These are phyloP conservation scores for Lomographa bimaculata DNA, from an alignment of 2,888 invertebrate genomes.

Conservation along the genomic window DNA sequence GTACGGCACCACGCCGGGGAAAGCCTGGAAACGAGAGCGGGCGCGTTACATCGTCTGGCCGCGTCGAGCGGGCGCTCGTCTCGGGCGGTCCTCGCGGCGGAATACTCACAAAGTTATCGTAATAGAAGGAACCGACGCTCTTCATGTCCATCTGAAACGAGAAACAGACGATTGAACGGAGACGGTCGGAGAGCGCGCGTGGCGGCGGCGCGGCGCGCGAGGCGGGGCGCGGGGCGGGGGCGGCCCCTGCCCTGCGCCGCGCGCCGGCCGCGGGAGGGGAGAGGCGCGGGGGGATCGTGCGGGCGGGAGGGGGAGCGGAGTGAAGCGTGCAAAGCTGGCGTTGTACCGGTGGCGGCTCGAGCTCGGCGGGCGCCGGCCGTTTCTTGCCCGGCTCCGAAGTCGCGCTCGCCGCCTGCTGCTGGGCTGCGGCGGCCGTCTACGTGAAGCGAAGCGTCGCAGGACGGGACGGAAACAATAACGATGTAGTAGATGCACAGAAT, in stretches of 20 bases:
- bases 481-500: constrained; percentile 84
- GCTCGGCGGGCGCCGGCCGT: constrained; percentile 89
- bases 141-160: constrained; percentile 97
- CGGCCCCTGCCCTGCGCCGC: constrained; percentile 52
- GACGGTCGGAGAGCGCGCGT: constrained; percentile 42
- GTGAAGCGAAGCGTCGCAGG: constrained; percentile 84
- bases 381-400: constrained; percentile 95
- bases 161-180: constrained; percentile 75
- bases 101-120: constrained; percentile 97
- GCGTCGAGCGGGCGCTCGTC: constrained; percentile 1
- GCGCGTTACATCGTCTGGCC: constrained; percentile 6
- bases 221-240: constrained; percentile 52
- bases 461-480: constrained; percentile 83
- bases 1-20: constrained; percentile 97
- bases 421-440: constrained; percentile 82
- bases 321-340: constrained; percentile 87
- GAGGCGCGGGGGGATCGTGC: constrained; percentile 55
- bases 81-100: not conserved
- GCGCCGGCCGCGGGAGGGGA: constrained; percentile 53
- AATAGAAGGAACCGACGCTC: constrained; percentile 97
- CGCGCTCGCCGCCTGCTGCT: constrained; percentile 87
- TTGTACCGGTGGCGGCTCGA: constrained; percentile 95
- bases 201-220: constrained; percentile 50
- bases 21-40: constrained; percentile 85
- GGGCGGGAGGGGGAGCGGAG: constrained; percentile 63